A percentile compares a stretch with the other conserved stretches of the same genome.
phyloP scores from a whole-genome alignment of 2,888 invertebrate genomes.

The Stenchaetothrips biformis region DNA sequence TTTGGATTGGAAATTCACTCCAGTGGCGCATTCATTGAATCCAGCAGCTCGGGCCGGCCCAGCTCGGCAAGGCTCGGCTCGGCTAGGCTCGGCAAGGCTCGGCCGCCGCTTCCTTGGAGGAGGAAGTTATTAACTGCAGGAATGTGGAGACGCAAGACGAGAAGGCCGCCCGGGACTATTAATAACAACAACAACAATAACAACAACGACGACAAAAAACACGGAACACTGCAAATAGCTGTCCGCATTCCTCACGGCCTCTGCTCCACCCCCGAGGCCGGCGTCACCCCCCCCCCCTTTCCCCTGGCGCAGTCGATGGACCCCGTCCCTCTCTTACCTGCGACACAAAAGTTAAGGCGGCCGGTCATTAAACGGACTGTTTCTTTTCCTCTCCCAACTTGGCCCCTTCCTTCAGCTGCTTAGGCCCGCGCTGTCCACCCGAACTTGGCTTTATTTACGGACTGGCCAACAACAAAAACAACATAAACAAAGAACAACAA shows the following conservation, averaged over 20 bases:
- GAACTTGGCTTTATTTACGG: no score
- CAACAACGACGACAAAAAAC: no score
- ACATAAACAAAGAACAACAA: neutral
- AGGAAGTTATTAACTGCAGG: no score
- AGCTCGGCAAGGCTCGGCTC: no score
- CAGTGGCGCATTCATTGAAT: neutral
- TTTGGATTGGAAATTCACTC: slow-evolving; percentile 20
- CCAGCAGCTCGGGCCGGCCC: no score
- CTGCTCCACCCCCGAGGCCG: neutral
- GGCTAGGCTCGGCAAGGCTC: no score
- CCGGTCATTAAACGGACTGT: slow-evolving; percentile 7
- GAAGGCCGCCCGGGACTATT: no score
- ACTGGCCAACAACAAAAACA: neutral
- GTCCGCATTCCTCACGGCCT: no score
- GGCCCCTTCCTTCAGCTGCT: neutral
- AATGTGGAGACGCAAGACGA: no score
- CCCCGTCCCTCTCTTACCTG: neutral
- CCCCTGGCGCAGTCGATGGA: neutral
- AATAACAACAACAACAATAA: no score
- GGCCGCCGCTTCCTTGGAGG: no score
- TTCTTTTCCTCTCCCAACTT: neutral
- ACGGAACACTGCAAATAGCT: no score
- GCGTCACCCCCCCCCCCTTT: neutral
- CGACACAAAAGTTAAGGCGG: slow-evolving; percentile 3
- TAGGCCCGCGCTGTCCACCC: neutral